These are phyloP conservation scores for Ophiothrix spiculata DNA, from an alignment of 35 echinoderm and acorn worm species.

Conservation along the genomic window DNA sequence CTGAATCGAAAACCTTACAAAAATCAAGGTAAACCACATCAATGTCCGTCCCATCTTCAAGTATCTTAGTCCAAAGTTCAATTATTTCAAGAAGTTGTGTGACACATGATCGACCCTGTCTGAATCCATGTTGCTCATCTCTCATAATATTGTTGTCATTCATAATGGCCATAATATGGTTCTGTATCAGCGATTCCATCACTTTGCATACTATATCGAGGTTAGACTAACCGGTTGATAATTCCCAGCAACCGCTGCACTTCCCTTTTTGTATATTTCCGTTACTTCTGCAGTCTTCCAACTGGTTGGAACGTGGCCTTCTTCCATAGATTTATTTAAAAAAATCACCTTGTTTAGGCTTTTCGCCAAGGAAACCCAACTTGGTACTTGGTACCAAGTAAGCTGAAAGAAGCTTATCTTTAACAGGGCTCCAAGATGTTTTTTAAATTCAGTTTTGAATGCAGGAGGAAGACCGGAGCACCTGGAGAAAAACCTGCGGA, in stretches of 20 bases:
- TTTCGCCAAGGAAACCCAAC: too few relatives aligned
- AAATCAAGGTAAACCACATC: conserved; percentile 28
- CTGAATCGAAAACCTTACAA: conserved; percentile 28
- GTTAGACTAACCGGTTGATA: conserved; percentile 8
- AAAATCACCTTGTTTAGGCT: too few relatives aligned
- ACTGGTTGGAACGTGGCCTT: background rate
- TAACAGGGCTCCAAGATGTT: too few relatives aligned
- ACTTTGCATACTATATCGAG: conserved; percentile 31
- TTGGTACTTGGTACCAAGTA: too few relatives aligned
- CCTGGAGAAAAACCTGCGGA: too few relatives aligned
- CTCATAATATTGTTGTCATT: conserved; percentile 11
- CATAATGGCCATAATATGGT: background rate
- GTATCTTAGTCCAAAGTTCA: conserved; percentile 13
- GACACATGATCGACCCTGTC: too few relatives aligned
- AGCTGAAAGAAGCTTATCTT: too few relatives aligned
- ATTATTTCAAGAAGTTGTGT: background rate
- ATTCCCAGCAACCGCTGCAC: too few relatives aligned
- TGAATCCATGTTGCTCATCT: conserved; percentile 48
- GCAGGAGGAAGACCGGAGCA: too few relatives aligned
- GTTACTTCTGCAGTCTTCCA: too few relatives aligned
- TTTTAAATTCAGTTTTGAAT: too few relatives aligned
- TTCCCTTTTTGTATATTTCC: too few relatives aligned
- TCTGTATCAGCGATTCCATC: conserved; percentile 24
- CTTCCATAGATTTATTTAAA: background rate
- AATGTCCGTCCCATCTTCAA: conserved; percentile 24